phyloP scores from a whole-genome alignment of 2,888 invertebrate species.

The Lycaena phlaeas region DNA sequence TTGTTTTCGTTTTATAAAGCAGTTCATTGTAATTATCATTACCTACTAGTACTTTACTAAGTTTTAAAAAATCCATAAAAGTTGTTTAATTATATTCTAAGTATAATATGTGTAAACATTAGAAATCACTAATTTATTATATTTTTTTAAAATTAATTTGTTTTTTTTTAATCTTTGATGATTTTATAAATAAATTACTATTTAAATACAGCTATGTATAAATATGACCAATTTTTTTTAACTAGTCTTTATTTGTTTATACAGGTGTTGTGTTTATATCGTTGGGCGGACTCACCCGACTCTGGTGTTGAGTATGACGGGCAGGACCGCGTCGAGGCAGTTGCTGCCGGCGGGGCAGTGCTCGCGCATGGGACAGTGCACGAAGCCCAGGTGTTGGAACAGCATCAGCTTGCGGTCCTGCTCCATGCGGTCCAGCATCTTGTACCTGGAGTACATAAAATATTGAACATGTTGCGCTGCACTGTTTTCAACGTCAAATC shows the following conservation, averaged over 20 bases:
- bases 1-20: too few relatives aligned
- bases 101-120: too few relatives aligned
- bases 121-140: too few relatives aligned
- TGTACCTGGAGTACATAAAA: slow-evolving; percentile 77
- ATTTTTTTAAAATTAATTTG: background rate
- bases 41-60: background rate
- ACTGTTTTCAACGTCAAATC: too few relatives aligned
- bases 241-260: too few relatives aligned
- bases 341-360: slow-evolving; percentile 92
- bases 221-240: background rate
- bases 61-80: too few relatives aligned
- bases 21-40: too few relatives aligned
- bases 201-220: background rate
- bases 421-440: slow-evolving; percentile 93
- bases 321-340: slow-evolving; percentile 52
- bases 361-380: slow-evolving; percentile 94
- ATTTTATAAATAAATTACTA: too few relatives aligned
- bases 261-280: background rate
- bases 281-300: slow-evolving; percentile 45
- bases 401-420: slow-evolving; percentile 95
- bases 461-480: too few relatives aligned
- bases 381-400: slow-evolving; percentile 95
- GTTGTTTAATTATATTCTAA: too few relatives aligned
- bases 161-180: background rate
- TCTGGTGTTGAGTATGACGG: slow-evolving; percentile 56